Conservation (phyloP, 2,113 vertebrate genomes). For the Microtus pennsylvanicus region DNA sequence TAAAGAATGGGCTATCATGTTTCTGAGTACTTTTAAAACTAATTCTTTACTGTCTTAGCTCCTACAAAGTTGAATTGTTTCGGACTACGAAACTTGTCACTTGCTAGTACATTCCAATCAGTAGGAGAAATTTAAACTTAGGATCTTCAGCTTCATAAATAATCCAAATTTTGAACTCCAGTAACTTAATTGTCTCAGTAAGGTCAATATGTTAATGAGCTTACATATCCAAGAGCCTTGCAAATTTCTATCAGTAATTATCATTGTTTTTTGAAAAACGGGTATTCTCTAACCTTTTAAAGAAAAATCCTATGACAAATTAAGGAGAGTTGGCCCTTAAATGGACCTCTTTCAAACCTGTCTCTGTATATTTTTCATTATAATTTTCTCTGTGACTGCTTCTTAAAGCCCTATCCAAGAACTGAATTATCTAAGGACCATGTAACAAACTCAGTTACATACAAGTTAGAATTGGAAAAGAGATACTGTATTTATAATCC, state of each 20-base stretch:
- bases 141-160: slow-evolving; percentile 73
- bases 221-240: slow-evolving; percentile 16
- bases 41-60: slow-evolving; percentile 64
- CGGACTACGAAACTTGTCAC: slow-evolving; percentile 72
- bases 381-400: not conserved
- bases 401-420: not conserved
- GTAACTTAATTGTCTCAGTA: slow-evolving; percentile 48
- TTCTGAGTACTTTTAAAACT: slow-evolving; percentile 59
- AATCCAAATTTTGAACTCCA: slow-evolving; percentile 47
- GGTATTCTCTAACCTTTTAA: slow-evolving; percentile 60
- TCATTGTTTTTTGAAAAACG: slow-evolving; percentile 65
- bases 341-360: not conserved
- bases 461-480: not conserved
- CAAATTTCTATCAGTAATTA: slow-evolving; percentile 34
- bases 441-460: not conserved
- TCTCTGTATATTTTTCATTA: not conserved
- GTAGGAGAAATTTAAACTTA: slow-evolving; percentile 56
- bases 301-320: slow-evolving; percentile 53
- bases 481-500: not conserved
- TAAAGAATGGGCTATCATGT: slow-evolving; percentile 59
- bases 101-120: slow-evolving; percentile 72
- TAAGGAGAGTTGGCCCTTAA: not conserved
- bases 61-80: slow-evolving; percentile 74
- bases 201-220: slow-evolving; percentile 46
- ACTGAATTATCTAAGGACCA: not conserved